A percentile compares a stretch with the other conserved stretches of the same genome.
These are phyloP conservation scores for Drosophila subobscura DNA, from an alignment of 1,140 invertebrate species.

Conservation along the genomic window DNA sequence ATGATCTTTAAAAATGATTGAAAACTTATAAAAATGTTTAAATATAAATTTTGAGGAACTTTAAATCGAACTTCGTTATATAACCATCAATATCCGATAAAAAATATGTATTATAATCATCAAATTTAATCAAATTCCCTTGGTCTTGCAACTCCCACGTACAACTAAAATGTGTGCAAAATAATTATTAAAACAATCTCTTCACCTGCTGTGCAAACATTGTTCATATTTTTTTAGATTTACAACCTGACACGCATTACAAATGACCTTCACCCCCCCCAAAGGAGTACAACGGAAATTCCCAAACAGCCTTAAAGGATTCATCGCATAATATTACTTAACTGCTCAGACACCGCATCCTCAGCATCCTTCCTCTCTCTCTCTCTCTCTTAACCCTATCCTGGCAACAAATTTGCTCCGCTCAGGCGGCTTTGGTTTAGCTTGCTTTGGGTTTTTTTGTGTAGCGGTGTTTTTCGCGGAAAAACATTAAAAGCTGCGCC, in stretches of 20 bases:
- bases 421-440: not conserved
- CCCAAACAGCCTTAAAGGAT: conserved; percentile 32
- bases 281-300: conserved; percentile 15
- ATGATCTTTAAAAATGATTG: too few species aligned
- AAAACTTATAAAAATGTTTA: too few species aligned
- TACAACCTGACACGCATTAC: conserved; percentile 7
- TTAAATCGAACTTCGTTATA: too few species aligned
- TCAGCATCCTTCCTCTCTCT: conserved; percentile 1
- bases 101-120: too few species aligned
- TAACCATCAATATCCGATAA: too few species aligned
- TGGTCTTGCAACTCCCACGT: too few species aligned
- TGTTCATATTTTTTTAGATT: conserved; percentile 16
- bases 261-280: not conserved
- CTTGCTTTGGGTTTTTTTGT: conserved; percentile 14
- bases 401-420: conserved; percentile 36
- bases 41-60: too few species aligned
- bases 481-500: conserved; percentile 37
- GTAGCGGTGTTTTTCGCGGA: conserved; percentile 14
- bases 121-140: too few species aligned
- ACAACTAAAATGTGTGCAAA: too few species aligned
- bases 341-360: conserved; percentile 4
- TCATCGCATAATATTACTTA: conserved; percentile 15
- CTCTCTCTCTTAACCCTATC: not conserved
- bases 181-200: conserved; percentile 7
- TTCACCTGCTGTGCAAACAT: conserved; percentile 29